These are phyloP conservation scores for Squalus acanthias DNA, from an alignment of 2,797 vertebrate genomes.

Conservation along the genomic window DNA sequence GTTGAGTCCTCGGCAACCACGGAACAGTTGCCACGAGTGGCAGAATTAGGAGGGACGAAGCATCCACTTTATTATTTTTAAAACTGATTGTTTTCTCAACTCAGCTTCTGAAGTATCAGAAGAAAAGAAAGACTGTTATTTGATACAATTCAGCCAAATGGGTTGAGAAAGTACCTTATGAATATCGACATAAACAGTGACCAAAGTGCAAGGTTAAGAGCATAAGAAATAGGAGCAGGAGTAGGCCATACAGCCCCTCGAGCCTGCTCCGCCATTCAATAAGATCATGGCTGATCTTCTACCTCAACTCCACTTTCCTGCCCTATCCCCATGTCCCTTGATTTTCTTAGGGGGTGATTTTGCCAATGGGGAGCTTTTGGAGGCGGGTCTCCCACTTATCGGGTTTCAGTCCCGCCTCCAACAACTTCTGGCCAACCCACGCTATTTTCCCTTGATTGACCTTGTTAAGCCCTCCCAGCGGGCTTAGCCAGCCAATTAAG, in stretches of 20 bases:
- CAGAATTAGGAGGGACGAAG: background rate
- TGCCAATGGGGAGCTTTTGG: too few relatives aligned
- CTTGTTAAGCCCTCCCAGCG: too few relatives aligned
- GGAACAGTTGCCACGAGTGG: background rate
- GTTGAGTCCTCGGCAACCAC: background rate
- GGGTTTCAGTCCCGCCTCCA: too few relatives aligned
- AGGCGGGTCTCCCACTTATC: too few relatives aligned
- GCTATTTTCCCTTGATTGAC: too few relatives aligned
- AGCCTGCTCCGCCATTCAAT: background rate
- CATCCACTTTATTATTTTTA: background rate
- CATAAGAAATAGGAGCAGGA: background rate
- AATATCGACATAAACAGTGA: background rate
- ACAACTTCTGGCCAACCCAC: too few relatives aligned
- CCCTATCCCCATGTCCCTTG: background rate
- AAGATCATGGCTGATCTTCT: background rate
- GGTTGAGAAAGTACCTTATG: background rate
- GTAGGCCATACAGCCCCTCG: background rate
- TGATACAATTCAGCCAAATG: background rate
- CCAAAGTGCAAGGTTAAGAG: background rate
- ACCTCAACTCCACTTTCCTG: background rate
- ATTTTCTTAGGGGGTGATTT: too few relatives aligned
- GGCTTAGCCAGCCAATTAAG: too few relatives aligned
- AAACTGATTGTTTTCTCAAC: background rate
- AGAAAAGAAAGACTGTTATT: background rate
- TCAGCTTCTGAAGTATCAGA: background rate